These are phyloP conservation scores for Andricus quercusramuli DNA, from an alignment of 2,888 invertebrate genomes.

Conservation along the genomic window DNA sequence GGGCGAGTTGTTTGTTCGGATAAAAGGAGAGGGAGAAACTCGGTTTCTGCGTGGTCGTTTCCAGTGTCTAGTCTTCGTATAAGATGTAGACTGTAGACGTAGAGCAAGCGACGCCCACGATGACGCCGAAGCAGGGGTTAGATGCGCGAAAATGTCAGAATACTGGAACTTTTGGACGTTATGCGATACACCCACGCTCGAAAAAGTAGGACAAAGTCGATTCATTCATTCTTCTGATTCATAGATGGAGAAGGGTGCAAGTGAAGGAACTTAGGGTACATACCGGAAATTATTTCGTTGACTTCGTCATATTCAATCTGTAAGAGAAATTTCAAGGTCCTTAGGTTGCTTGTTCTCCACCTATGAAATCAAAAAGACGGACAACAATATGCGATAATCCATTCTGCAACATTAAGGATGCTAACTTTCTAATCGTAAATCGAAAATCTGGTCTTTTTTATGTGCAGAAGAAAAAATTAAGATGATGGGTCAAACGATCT, in stretches of 20 bases:
- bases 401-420: too few species aligned
- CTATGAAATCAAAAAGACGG: not conserved
- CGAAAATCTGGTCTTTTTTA: not conserved
- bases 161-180: not conserved
- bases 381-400: not conserved
- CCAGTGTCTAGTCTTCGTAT: slow-evolving; percentile 46
- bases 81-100: slow-evolving; percentile 56
- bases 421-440: not conserved
- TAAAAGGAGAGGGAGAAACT: slow-evolving; percentile 62
- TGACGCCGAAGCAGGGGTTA: slow-evolving; percentile 62
- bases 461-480: slow-evolving; percentile 18
- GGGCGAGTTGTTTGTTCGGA: slow-evolving; percentile 64
- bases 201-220: slow-evolving; percentile 74
- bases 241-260: slow-evolving; percentile 46
- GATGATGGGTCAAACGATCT: slow-evolving; percentile 40
- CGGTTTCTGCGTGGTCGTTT: slow-evolving; percentile 71
- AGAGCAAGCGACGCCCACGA: slow-evolving; percentile 71
- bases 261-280: not conserved
- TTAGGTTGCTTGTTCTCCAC: not conserved
- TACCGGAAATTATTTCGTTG: not conserved
- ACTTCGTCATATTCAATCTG: not conserved
- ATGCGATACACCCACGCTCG: slow-evolving; percentile 69
- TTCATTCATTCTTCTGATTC: slow-evolving; percentile 70
- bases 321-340: slow-evolving; percentile 1
- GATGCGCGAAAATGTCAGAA: slow-evolving; percentile 69